Conservation (phyloP, 2,888 invertebrate genomes). For the Aricia artaxerxes region DNA sequence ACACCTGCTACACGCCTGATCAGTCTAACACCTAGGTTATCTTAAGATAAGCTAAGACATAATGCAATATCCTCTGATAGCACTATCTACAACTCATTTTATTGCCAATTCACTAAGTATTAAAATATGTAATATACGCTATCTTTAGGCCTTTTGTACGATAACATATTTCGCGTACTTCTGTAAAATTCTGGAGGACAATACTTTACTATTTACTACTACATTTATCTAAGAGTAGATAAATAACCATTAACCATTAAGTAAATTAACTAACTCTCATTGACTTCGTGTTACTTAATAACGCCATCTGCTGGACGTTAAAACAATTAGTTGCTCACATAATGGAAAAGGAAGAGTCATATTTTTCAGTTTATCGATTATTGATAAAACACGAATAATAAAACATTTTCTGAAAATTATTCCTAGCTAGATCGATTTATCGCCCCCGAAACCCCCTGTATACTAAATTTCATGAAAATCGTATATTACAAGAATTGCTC, state of each 20-base stretch:
- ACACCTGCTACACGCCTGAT: neutral
- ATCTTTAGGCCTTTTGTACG: slow-evolving; percentile 21
- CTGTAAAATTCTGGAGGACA: neutral
- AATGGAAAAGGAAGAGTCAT: no score
- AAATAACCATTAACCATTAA: neutral
- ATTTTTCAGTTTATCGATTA: no score
- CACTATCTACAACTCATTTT: neutral
- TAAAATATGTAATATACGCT: neutral
- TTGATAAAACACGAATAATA: no score
- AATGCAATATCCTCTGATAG: neutral
- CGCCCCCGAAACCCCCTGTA: no score
- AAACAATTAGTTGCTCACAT: no score
- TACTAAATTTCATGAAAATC: no score
- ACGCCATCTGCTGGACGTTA: no score
- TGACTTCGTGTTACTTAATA: no score
- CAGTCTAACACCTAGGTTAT: neutral
- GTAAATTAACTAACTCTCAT: no score
- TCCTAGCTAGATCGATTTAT: no score
- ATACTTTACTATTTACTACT: neutral
- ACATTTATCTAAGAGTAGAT: neutral
- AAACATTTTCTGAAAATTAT: no score
- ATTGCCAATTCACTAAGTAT: neutral
- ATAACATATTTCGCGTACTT: neutral
- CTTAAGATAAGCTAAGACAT: slow-evolving; percentile 4
- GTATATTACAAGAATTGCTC: no score